Conservation (phyloP, 2,888 invertebrate species). For the Stenurella melanura region DNA sequence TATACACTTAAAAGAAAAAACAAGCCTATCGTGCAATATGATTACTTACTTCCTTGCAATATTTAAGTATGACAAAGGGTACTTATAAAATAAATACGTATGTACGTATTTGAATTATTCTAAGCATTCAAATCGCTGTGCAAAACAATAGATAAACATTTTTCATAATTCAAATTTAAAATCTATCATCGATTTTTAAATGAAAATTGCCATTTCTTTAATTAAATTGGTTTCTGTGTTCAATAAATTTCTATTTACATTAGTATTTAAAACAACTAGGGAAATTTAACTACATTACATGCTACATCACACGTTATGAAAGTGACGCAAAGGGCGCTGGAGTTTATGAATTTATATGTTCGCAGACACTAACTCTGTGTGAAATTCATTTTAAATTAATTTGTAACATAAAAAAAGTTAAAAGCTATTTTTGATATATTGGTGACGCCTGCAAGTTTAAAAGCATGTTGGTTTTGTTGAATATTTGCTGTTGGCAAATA, state of each 20-base stretch:
- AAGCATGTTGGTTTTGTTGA: neutral
- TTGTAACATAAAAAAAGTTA: too few species aligned
- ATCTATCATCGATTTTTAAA: neutral
- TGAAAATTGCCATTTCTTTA: neutral
- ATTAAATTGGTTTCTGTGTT: neutral
- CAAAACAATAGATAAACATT: too few species aligned
- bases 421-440: too few species aligned
- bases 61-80: too few species aligned
- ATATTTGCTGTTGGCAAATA: neutral
- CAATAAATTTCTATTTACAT: neutral
- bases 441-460: neutral
- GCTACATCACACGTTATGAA: neutral
- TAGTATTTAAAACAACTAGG: constrained; percentile 1
- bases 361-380: neutral
- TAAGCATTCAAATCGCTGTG: too few species aligned
- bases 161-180: neutral
- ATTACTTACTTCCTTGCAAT: too few species aligned
- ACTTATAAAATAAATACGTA: too few species aligned
- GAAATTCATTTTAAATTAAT: neutral
- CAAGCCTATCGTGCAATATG: too few species aligned
- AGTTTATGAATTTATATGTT: neutral
- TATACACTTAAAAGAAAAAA: too few species aligned
- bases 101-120: too few species aligned
- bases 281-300: neutral
- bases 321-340: neutral